Evolutionary conservation across 2,888 invertebrate genomes (phyloP).

Genomic region (Chaetogeoica ovagalla): DNA sequence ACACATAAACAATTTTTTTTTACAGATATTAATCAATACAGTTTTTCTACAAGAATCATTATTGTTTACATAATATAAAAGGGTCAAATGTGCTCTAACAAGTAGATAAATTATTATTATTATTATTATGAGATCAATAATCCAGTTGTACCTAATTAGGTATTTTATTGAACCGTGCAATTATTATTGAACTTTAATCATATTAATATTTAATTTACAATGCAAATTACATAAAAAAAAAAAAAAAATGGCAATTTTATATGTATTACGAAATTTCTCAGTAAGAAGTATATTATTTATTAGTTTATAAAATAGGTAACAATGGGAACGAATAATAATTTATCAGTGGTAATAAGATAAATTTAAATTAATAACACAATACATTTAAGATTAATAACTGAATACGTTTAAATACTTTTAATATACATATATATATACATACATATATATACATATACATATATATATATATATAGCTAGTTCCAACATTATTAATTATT

Average conservation of each 20-base stretch:
- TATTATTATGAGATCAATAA: neutral
- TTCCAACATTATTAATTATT: slow-evolving; percentile 35
- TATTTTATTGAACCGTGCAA: neutral
- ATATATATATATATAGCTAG: slow-evolving; percentile 29
- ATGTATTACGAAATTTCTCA: neutral
- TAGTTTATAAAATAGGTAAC: neutral
- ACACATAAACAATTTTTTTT: too few relatives aligned
- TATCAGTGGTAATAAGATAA: neutral
- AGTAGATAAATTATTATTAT: neutral
- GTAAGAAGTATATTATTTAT: neutral
- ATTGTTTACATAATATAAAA: neutral
- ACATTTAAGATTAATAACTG: too few relatives aligned
- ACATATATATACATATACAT: neutral
- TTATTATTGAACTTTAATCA: too few relatives aligned
- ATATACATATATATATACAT: neutral
- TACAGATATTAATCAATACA: too few relatives aligned
- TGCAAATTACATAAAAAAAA: too few relatives aligned
- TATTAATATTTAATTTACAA: too few relatives aligned
- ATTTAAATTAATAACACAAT: neutral
- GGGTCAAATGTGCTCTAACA: neutral
- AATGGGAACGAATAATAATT: neutral
- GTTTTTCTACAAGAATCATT: neutral
- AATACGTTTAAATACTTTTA: too few relatives aligned
- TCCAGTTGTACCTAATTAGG: neutral
- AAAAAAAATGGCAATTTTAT: too few relatives aligned